Evolutionary conservation across 1,140 invertebrate genomes (phyloP).

Genomic region (Panulirus ornatus): DNA sequence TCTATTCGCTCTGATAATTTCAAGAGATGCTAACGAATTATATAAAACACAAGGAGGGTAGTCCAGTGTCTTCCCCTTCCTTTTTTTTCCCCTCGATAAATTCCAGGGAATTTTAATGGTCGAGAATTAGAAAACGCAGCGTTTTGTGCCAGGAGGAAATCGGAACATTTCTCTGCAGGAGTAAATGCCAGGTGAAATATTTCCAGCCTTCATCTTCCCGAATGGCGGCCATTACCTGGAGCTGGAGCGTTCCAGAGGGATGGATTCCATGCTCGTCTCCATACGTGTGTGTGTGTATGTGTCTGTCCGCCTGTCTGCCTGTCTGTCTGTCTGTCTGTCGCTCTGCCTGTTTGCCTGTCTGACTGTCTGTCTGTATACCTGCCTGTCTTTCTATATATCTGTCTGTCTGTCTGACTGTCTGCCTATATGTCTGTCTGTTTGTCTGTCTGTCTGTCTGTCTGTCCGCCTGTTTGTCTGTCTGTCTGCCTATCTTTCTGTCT

Average conservation of each 20-base stretch:
- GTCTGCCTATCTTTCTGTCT: no score
- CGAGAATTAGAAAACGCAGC: conserved; percentile 39
- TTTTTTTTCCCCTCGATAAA: not conserved
- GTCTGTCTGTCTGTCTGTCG: no score
- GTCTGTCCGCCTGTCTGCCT: no score
- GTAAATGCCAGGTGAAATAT: conserved; percentile 51
- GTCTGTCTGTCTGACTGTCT: no score
- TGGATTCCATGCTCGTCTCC: conserved; percentile 14
- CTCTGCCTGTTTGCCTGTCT: no score
- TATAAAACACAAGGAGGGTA: no score
- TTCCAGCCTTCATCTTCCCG: conserved; percentile 30
- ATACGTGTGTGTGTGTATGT: no score
- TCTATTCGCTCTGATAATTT: not conserved
- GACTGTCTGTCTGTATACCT: no score
- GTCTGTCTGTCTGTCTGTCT: no score
- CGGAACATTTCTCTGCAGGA: conserved; percentile 48
- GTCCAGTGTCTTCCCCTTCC: not conserved
- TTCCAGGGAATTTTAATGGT: conserved; percentile 28
- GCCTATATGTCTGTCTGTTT: no score
- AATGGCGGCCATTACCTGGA: conserved; percentile 45
- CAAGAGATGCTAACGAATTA: not conserved
- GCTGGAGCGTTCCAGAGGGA: conserved; percentile 36
- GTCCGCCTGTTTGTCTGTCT: no score
- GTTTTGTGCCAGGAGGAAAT: conserved; percentile 23
- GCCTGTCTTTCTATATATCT: no score